Conservation (phyloP, 2,797 vertebrate species). For the Liparis tanakae region DNA sequence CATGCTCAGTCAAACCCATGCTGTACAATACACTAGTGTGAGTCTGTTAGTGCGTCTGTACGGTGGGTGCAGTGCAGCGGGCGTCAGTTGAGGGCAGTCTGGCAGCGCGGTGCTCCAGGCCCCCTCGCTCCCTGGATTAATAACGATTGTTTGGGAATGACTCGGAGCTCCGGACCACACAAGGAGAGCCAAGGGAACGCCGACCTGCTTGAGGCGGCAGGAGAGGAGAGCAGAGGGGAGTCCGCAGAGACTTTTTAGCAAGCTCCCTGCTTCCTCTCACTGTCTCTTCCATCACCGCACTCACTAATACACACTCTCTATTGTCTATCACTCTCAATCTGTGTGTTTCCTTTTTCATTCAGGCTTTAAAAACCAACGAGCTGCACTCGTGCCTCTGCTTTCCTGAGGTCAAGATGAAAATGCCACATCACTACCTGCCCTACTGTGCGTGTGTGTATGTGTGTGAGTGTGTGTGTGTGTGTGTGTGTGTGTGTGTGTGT, state of each 20-base stretch:
- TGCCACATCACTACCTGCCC: constrained; percentile 52
- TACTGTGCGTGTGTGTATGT: constrained; percentile 9
- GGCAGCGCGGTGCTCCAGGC: constrained; percentile 73
- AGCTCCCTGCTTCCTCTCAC: constrained; percentile 41
- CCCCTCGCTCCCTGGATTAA: constrained; percentile 79
- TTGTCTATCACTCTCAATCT: constrained; percentile 35
- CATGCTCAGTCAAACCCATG: constrained; percentile 22
- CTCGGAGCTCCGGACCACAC: constrained; percentile 82
- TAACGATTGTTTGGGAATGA: constrained; percentile 83
- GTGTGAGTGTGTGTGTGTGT: constrained; percentile 30
- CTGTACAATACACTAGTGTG: constrained; percentile 22
- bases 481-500: constrained; percentile 17
- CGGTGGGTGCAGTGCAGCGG: constrained; percentile 52
- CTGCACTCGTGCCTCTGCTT: constrained; percentile 47
- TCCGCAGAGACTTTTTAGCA: constrained; percentile 48
- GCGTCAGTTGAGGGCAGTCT: constrained; percentile 69
- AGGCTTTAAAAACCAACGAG: constrained; percentile 59
- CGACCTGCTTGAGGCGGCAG: constrained; percentile 50
- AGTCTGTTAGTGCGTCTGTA: constrained; percentile 35
- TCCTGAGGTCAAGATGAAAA: constrained; percentile 56
- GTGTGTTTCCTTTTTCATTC: constrained; percentile 48
- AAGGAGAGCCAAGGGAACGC: constrained; percentile 71
- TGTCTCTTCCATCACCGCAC: constrained; percentile 7
- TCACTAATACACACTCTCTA: constrained; percentile 23
- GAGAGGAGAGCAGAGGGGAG: constrained; percentile 47